A percentile compares a stretch with the other conserved stretches of the same genome.
Evolutionary conservation across 2,113 vertebrate genomes (phyloP).

Genomic region (Serilophus lunatus): DNA sequence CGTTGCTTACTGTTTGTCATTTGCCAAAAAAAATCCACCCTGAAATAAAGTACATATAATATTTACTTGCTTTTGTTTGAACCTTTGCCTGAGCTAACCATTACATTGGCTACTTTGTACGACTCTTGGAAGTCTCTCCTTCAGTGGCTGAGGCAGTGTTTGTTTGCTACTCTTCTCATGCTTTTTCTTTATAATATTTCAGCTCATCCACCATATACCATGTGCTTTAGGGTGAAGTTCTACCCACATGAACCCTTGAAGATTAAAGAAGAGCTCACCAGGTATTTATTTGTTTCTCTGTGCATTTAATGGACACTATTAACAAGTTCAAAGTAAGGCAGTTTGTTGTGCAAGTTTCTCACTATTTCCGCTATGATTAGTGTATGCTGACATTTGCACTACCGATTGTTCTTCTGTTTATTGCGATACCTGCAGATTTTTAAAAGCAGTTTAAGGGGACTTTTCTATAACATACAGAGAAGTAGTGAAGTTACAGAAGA

Average conservation of each 20-base stretch:
- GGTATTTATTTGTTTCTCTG: constrained; percentile 73
- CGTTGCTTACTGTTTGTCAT: not conserved
- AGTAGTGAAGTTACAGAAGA: not conserved
- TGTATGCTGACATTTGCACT: not conserved
- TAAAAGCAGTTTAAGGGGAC: not conserved
- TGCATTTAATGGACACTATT: constrained; percentile 2
- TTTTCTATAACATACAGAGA: not conserved
- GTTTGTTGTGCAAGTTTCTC: not conserved
- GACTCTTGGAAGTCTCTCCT: not conserved
- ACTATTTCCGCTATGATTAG: not conserved
- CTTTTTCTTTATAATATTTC: constrained; percentile 74
- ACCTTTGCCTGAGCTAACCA: not conserved
- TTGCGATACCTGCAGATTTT: not conserved
- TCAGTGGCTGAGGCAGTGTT: not conserved
- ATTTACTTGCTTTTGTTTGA: not conserved
- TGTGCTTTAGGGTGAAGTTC: constrained; percentile 99
- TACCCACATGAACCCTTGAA: constrained; percentile 97
- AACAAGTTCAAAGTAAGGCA: not conserved
- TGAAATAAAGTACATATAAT: not conserved
- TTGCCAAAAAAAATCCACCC: not conserved
- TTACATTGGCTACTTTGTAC: not conserved
- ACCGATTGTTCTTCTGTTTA: not conserved
- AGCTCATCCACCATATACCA: constrained; percentile 96
- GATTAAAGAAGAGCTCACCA: constrained; percentile 99
- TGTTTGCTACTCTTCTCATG: constrained; percentile 63